These are phyloP conservation scores for Solen grandis DNA, from an alignment of 1,140 invertebrate species.

Conservation along the genomic window DNA sequence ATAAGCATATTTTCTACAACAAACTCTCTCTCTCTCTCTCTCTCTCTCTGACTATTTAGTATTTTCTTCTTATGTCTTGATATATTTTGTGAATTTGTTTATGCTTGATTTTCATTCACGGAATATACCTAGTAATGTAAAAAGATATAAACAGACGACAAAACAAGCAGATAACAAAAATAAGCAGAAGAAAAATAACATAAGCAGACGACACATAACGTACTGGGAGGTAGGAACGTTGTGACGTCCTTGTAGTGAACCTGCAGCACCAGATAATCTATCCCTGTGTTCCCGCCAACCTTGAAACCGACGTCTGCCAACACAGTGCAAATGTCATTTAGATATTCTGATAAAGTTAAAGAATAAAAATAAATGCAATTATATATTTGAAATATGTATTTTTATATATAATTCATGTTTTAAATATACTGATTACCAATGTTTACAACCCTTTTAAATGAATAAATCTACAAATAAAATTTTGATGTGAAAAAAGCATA, in stretches of 20 bases:
- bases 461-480: not conserved
- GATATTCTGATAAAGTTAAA: not conserved
- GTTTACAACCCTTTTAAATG: not conserved
- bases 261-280: slow-evolving; percentile 88
- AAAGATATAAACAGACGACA: too few relatives aligned
- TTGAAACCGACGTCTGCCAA: slow-evolving; percentile 83
- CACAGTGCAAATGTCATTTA: not conserved
- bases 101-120: too few relatives aligned
- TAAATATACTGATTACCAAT: not conserved
- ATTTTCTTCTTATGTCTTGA: too few relatives aligned
- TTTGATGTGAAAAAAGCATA: not conserved
- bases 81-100: too few relatives aligned
- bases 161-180: too few relatives aligned
- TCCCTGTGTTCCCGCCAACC: slow-evolving; percentile 82
- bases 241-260: slow-evolving; percentile 88
- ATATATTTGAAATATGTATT: too few relatives aligned
- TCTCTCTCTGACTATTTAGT: too few relatives aligned
- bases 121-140: too few relatives aligned
- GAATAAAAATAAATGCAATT: not conserved
- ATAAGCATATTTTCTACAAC: too few relatives aligned
- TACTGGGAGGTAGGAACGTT: slow-evolving; percentile 29
- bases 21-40: too few relatives aligned
- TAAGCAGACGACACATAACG: too few relatives aligned
- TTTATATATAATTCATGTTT: not conserved
- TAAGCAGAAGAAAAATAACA: too few relatives aligned